phyloP scores from a whole-genome alignment of 2,797 vertebrate genomes.

The Sparidentex hasta region DNA sequence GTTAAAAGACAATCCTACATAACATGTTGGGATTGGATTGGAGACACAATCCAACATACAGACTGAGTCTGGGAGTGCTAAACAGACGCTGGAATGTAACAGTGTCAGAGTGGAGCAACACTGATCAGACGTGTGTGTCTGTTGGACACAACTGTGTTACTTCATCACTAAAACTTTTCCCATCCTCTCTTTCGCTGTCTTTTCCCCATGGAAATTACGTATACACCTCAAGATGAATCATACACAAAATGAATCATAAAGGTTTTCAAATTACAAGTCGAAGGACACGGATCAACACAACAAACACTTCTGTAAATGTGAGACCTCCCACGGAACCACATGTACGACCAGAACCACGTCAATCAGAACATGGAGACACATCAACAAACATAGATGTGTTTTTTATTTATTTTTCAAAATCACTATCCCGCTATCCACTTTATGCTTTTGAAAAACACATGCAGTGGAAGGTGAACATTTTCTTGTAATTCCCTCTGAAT shows the following conservation, averaged over 20 bases:
- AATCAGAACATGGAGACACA: not conserved
- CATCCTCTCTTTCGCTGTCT: conserved; percentile 1
- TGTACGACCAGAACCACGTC: not conserved
- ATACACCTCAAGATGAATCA: conserved; percentile 9
- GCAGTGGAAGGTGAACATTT: not conserved
- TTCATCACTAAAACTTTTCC: conserved; percentile 15
- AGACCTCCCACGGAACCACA: too few species aligned
- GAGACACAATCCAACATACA: not conserved
- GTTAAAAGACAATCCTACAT: too few species aligned
- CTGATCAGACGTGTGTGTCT: conserved; percentile 40
- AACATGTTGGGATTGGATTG: too few species aligned
- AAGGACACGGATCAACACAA: not conserved
- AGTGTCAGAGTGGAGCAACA: conserved; percentile 35
- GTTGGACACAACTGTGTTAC: conserved; percentile 40
- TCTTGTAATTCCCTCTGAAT: not conserved
- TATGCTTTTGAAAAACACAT: not conserved
- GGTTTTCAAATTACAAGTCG: not conserved
- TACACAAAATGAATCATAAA: conserved; percentile 1
- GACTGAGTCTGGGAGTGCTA: not conserved
- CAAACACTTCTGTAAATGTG: not conserved
- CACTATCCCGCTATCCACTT: not conserved
- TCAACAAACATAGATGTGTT: not conserved
- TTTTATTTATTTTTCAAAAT: not conserved
- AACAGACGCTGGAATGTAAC: conserved; percentile 51
- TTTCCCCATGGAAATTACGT: not conserved